Evolutionary conservation across 2,888 invertebrate genomes (phyloP), one percentile per base, ranked within the genome.

Genomic region (Branchellion lobata): DNA sequence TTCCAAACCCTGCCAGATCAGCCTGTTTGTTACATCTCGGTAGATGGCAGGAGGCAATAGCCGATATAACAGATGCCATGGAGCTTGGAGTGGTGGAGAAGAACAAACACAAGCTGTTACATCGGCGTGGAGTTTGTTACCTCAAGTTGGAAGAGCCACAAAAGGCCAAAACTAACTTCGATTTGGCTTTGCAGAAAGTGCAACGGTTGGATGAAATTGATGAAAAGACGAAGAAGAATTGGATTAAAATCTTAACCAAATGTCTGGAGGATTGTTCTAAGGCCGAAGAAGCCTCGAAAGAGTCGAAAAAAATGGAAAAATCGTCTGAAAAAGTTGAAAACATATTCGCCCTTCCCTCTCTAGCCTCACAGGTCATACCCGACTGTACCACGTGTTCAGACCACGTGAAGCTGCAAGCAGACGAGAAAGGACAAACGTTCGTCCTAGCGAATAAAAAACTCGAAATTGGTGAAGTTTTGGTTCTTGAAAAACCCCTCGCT

Each of bases 401-500:
- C 18, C 40, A n/a, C 2, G n/a, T 77, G 1, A 1, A 36, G 0
- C 27, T 77, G n/a, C 27, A 81, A 24, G 47, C 31, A 33, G 78
- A 40, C 36, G 51, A n/a, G n/a, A 36, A 36, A 14, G n/a, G 34
- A 27, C 61, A 68, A 14, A 24, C 27, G 61, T 29, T 61, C 36
- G 71, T 29, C 47, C n/a, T 40, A 21, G 86, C 86, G 8, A 81
- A 80, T 11, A 80, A 82, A n/a, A 84, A 86, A 74, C 84, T 87
- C 3, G 81, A 84, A 14, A 82, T 85, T n/a, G 93, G 93, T 0
- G 93, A 94, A 86, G 88, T 94, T 3, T 86, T 96, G 53, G 91
- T 91, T 0, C 89, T 92, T 71, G 96, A 96, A 87, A 89, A 91
- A 79, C 92, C 94, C 0, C 94, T 91, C 85, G 91, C 93, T 0